Base-by-base conservation (phyloP, 2,113 vertebrate species). In the Cettia cetti region DNA sequence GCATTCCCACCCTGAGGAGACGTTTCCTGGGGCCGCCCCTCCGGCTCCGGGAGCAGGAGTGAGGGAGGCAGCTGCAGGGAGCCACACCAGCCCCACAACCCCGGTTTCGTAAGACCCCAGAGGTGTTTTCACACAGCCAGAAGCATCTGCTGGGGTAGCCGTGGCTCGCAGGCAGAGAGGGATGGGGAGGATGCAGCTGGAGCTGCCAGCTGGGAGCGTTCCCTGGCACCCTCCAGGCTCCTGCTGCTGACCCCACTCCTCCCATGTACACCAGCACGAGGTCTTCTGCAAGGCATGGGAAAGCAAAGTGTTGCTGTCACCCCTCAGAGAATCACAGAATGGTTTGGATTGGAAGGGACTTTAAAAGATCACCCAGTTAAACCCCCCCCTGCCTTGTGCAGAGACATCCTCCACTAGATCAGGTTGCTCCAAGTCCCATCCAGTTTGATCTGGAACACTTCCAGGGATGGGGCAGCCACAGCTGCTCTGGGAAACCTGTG, bases 1-100 rank as follows among this genome's bases (percentile, higher is more conserved):
- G 1, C 50, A 5, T 92, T 87, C 89, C 89, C 96, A 94, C 91
- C 93, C 91, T 39, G 45, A 2, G 22, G 91, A 90, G 86, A 93
- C 0, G 45, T 63, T 89, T 85, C 92, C 92, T 11, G 68, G 66
- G 94, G 91, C 92, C 11, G 4, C 24, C 83, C 84, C 82, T 75
- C 47, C 0, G 4, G 82, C 82, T 61, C 65, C 0, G 1, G 39
- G 26, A 76, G 69, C 50, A 16, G 66, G 30, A 91, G 37, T 1
- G 23, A 0, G 13, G 30, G 59, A 94, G 60, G 76, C 75, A 77
- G 82, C 83, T 81, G 21, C 4, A 42, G 83, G 61, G 75, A 76
- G 50, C 80, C 12, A 30, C 35, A 15, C 42, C 77, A 63, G 88
- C 49, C 61, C 90, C 80, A 42, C 54, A 61, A 14, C 61, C 53